These are phyloP conservation scores for Nixonia krombeini DNA, from an alignment of 1,140 invertebrate species.

Conservation along the genomic window DNA sequence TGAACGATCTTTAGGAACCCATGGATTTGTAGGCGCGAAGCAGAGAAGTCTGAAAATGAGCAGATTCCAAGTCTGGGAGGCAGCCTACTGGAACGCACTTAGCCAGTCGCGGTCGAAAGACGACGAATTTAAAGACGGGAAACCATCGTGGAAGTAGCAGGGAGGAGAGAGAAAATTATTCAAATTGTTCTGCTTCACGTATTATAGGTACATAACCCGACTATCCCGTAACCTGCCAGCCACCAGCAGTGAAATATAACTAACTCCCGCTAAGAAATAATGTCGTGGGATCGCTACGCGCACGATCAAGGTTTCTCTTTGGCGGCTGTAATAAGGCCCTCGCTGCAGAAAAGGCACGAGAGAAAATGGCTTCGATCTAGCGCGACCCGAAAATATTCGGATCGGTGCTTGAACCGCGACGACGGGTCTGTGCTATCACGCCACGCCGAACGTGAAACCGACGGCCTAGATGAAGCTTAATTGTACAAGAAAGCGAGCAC, in stretches of 20 bases:
- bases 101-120: conserved; percentile 51
- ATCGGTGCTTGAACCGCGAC: conserved; percentile 42
- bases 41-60: conserved; percentile 36
- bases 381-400: conserved; percentile 50
- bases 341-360: conserved; percentile 30
- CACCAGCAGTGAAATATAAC: conserved; percentile 46
- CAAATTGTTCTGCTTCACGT: conserved; percentile 58
- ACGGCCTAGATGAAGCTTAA: conserved; percentile 17
- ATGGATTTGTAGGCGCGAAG: neutral
- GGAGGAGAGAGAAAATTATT: conserved; percentile 59
- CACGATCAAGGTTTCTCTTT: conserved; percentile 58
- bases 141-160: conserved; percentile 38
- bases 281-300: conserved; percentile 63
- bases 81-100: conserved; percentile 42
- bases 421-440: conserved; percentile 15
- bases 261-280: conserved; percentile 56
- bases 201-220: conserved; percentile 45
- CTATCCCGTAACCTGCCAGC: conserved; percentile 40
- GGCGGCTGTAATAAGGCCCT: conserved; percentile 38
- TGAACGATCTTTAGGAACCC: neutral
- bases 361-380: conserved; percentile 52
- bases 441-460: conserved; percentile 13
- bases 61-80: conserved; percentile 29
- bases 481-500: conserved; percentile 8
- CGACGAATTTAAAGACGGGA: conserved; percentile 59